Evolutionary conservation across 1,140 invertebrate genomes (phyloP).

Genomic region (Bradysia coprophila): DNA sequence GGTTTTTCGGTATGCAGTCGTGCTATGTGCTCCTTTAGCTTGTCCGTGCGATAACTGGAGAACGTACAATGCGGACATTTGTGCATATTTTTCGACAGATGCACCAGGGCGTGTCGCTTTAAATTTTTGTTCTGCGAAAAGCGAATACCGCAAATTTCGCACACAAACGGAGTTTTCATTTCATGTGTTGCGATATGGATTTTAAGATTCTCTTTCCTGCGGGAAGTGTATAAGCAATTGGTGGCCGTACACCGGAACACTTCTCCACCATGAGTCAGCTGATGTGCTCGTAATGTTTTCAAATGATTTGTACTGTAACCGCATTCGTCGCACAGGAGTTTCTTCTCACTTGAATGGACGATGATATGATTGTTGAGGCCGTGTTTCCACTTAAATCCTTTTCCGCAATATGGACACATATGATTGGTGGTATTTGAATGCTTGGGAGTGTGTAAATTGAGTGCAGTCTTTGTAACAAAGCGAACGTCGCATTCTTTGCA

Average conservation of each 20-base stretch:
- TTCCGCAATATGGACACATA: slow-evolving; percentile 33
- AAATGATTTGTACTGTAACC: slow-evolving; percentile 36
- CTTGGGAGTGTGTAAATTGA: slow-evolving; percentile 32
- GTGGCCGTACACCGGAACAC: slow-evolving; percentile 29
- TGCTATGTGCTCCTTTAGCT: slow-evolving; percentile 31
- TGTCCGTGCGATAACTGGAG: slow-evolving; percentile 30
- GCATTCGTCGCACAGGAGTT: slow-evolving; percentile 39
- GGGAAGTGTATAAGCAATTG: slow-evolving; percentile 27
- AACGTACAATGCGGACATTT: slow-evolving; percentile 28
- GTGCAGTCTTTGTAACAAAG: slow-evolving; percentile 30
- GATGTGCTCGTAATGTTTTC: slow-evolving; percentile 34
- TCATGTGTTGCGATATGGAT: slow-evolving; percentile 32
- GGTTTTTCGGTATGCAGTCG: slow-evolving; percentile 23
- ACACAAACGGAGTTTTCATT: slow-evolving; percentile 30
- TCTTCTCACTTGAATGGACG: slow-evolving; percentile 32
- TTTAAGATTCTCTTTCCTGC: slow-evolving; percentile 29
- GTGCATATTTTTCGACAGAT: slow-evolving; percentile 17
- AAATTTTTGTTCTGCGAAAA: slow-evolving; percentile 29
- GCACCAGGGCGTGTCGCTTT: slow-evolving; percentile 27
- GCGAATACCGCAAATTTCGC: slow-evolving; percentile 28
- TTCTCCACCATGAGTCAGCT: slow-evolving; percentile 31
- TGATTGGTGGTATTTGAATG: slow-evolving; percentile 34
- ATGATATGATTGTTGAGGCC: slow-evolving; percentile 35
- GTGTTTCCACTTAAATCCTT: slow-evolving; percentile 43
- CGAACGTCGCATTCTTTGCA: slow-evolving; percentile 29